Base-by-base conservation (phyloP, 1,140 invertebrate genomes). In the Hetaerina americana region DNA sequence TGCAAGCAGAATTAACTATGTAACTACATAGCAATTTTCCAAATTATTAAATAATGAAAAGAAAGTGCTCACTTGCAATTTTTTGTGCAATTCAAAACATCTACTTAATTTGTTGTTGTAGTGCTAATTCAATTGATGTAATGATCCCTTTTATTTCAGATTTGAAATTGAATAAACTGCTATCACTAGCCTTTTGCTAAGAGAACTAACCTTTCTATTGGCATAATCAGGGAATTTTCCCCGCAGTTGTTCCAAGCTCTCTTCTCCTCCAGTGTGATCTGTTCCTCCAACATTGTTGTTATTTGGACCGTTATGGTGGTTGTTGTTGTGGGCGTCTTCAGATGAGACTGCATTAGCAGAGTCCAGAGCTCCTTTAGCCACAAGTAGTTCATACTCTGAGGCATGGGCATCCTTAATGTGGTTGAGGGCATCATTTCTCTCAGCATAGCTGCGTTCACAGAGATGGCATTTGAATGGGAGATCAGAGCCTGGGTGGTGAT, bases 401-500 rank as follows among this genome's bases (percentile, higher is more conserved):
- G 85, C 79, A 75, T 97, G 94, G 29, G 80, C 81, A 5, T 86
- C 81, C 72, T 88, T 88, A 72, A 95, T 89, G 78, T 97, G 95
- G 22, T 90, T 87, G 27, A 96, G 80, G 29, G 92, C 92, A 8
- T 90, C 90, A 70, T 89, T 84, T 0, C 94, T 84, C 27, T 91
- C 90, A 0, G 85, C 84, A 77, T 92, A 96, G 0, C 93, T 92
- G 12, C 87, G 88, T 75, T 97, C 94, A 79, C 94, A 97, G 0
- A 97, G 82, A 80, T 97, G 93, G 77, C 95, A 98, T 79, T 95
- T 95, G 83, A 93, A 96, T 0, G 93, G 92, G 28, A 92, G 81
- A 73, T 93, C 91, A 1, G 84, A 81, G 68, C 80, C 80, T 73
- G 80, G 69, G 68, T 72, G 26, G 73, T 73, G 70, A 71, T 74